A percentile compares a stretch with the other conserved stretches of the same genome.
phyloP scores from a whole-genome alignment of 2,888 invertebrate genomes.

The Apomyelois bistriatella region DNA sequence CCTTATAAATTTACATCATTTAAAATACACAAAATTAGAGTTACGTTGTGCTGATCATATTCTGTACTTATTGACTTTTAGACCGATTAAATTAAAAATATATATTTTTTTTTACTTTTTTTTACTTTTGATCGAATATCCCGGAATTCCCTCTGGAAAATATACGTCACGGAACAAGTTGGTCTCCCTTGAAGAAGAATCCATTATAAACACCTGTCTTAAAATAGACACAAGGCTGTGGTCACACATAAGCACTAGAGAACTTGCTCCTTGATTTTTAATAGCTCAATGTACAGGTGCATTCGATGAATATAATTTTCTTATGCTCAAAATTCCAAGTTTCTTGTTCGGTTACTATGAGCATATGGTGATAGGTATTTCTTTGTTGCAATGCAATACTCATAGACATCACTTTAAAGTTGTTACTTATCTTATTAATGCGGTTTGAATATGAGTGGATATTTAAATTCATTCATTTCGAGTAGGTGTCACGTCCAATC shows the following conservation, averaged over 20 bases:
- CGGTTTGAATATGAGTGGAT: too few relatives aligned
- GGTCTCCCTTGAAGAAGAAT: constrained; percentile 32
- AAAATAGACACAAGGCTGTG: constrained; percentile 43
- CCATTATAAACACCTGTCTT: constrained; percentile 43
- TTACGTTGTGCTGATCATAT: too few relatives aligned
- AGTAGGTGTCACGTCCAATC: too few relatives aligned
- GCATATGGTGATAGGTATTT: neutral
- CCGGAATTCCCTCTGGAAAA: neutral
- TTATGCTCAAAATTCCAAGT: constrained; percentile 6
- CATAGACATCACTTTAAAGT: too few relatives aligned
- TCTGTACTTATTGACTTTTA: too few relatives aligned
- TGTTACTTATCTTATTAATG: too few relatives aligned
- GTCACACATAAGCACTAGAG: constrained; percentile 31
- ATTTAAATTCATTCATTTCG: too few relatives aligned
- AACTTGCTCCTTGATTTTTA: constrained; percentile 34
- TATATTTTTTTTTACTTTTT: too few relatives aligned
- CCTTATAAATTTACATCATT: too few relatives aligned
- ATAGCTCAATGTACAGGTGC: constrained; percentile 33
- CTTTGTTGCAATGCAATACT: neutral
- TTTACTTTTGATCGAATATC: too few relatives aligned
- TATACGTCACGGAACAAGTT: constrained; percentile 14
- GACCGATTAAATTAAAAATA: too few relatives aligned
- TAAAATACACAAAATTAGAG: too few relatives aligned
- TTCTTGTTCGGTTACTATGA: neutral
- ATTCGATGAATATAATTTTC: constrained; percentile 12